Base-by-base conservation (phyloP, 2,113 vertebrate species). In the Chauna torquata region DNA sequence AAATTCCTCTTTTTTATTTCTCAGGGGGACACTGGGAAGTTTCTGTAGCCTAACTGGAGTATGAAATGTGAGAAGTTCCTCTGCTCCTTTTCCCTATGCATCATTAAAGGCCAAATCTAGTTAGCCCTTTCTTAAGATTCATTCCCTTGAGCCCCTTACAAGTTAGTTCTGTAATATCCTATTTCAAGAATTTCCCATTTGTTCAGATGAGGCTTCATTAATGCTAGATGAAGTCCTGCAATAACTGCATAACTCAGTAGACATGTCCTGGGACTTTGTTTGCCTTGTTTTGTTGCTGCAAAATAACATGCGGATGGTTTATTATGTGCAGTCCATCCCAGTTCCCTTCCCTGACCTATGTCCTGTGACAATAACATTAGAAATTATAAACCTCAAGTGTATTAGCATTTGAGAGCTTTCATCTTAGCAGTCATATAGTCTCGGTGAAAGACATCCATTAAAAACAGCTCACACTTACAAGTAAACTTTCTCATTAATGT, bases 391-490 rank as follows among this genome's bases (percentile, higher is more conserved):
- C 59, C 85, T 90, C 78, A 88, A 93, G 55, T 90, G 85, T 55
- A 88, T 90, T 96, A 95, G 71, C 79, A 83, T 84, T 96, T 90
- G 64, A 86, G 32, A 78, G 28, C 77, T 95, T 96, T 95, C 54
- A 68, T 83, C 25, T 57, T 61, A 83, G 42, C n/a, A 81, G 50
- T 88, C 71, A 42, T 61, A 66, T 6, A 83, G 59, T 47, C 76
- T 86, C 28, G 18, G 64, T 49, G 76, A 94, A 92, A 95, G 71
- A 83, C 13, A 81, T 68, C 86, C 16, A 83, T 90, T 90, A 88
- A 86, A 93, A 92, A 14, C 49, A 90, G 55, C 28, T 93, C 70
- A 65, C 54, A 83, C 15, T 89, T 28, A 69, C 32, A 58, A 59
- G 11, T 82, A 83, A 93, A 94, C 19, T 64, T 92, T 75, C 42